Conservation (phyloP, 2,113 vertebrate genomes). For the human (Homo sapiens) region GRCh38 chr16:8996501-8997000, state of each 20-base stretch:
- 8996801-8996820: not conserved
- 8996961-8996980: not conserved
- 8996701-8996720: not conserved
- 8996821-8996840: constrained; percentile 56
- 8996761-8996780: not conserved
- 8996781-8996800: not conserved
- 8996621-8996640: not conserved
- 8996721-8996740: not conserved
- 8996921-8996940: constrained; percentile 47
- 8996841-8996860: not conserved
- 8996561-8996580: not conserved
- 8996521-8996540: not conserved
- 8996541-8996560: not conserved
- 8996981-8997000: too few species aligned
- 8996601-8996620: not conserved
- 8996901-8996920: not conserved
- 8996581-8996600: not conserved
- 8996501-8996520: not conserved
- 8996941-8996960: not conserved
- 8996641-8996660: not conserved
- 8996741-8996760: constrained; percentile 34
- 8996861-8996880: constrained; percentile 34
- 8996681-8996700: not conserved
- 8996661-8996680: not conserved
- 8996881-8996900: constrained; percentile 44